Percentiles rank a stretch among this genome's conserved stretches.
phyloP scores from a whole-genome alignment of 2,797 vertebrate genomes.

The Lagocephalus sceleratus region DNA sequence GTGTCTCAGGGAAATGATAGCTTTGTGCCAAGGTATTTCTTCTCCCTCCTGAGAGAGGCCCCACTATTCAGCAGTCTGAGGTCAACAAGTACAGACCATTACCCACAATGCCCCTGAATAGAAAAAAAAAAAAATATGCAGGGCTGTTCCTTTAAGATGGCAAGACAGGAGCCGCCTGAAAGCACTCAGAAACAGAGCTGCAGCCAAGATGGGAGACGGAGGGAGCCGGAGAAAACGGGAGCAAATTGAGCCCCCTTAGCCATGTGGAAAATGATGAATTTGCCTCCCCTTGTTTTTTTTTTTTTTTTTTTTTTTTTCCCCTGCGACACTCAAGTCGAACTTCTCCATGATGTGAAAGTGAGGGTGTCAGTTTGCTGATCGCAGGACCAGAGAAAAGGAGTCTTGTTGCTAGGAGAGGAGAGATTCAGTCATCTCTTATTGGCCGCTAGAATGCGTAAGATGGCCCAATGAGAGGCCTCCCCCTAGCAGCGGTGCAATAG shows the following conservation, averaged over 20 bases:
- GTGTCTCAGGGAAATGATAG: constrained; percentile 65
- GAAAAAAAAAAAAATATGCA: constrained; percentile 63
- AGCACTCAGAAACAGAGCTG: constrained; percentile 57
- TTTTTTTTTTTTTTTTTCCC: constrained; percentile 61
- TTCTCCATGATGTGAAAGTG: constrained; percentile 89
- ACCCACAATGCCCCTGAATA: constrained; percentile 75
- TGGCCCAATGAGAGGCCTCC: constrained; percentile 77
- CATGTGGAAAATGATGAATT: constrained; percentile 42
- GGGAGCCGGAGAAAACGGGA: constrained; percentile 37
- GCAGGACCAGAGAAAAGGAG: constrained; percentile 68
- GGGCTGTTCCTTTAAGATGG: constrained; percentile 79
- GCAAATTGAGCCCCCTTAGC: constrained; percentile 33
- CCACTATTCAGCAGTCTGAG: constrained; percentile 68
- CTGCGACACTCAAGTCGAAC: constrained; percentile 67
- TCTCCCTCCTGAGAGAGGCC: constrained; percentile 72
- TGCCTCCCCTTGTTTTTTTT: constrained; percentile 10
- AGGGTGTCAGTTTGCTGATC: constrained; percentile 84
- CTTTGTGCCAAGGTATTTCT: constrained; percentile 71
- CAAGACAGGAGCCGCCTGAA: constrained; percentile 73
- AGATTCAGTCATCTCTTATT: constrained; percentile 78
- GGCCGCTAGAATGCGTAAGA: constrained; percentile 69
- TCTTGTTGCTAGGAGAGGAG: constrained; percentile 96
- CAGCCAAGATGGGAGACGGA: constrained; percentile 64
- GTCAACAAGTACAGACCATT: constrained; percentile 80
- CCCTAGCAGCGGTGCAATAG: constrained; percentile 62